Conservation (phyloP, 2,888 invertebrate genomes). For the Eupeodes luniger region DNA sequence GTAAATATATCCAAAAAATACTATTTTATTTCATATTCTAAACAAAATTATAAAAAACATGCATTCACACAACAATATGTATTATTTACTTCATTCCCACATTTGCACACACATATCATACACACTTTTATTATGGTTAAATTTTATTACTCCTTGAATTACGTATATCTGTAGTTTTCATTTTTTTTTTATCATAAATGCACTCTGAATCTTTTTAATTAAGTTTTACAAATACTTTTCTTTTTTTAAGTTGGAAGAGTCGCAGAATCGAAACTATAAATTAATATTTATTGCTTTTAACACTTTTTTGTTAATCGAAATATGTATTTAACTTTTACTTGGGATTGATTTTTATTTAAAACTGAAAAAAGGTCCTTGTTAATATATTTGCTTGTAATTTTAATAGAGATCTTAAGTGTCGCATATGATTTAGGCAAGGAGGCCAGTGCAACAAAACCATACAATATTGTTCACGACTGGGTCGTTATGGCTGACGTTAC, state of each 20-base stretch:
- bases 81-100: slow-evolving; percentile 12
- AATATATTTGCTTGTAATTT: background rate
- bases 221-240: slow-evolving; percentile 57
- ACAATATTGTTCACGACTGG: background rate
- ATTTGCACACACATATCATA: slow-evolving; percentile 28
- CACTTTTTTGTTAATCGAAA: background rate
- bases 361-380: too few species aligned
- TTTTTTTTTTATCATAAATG: slow-evolving; percentile 53
- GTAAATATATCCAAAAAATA: slow-evolving; percentile 71
- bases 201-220: slow-evolving; percentile 44
- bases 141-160: slow-evolving; percentile 63
- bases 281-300: background rate
- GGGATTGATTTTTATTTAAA: background rate
- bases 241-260: slow-evolving; percentile 28
- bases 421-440: background rate
- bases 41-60: slow-evolving; percentile 39
- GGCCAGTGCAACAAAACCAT: background rate
- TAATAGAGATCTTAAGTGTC: background rate
- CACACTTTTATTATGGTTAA: slow-evolving; percentile 28
- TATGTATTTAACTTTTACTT: background rate
- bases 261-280: slow-evolving; percentile 24
- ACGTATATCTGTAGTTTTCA: slow-evolving; percentile 70
- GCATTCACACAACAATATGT: slow-evolving; percentile 29
- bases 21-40: slow-evolving; percentile 59
- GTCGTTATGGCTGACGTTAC: background rate